Evolutionary conservation across 2,797 vertebrate species (phyloP).

Genomic region (Vespertilio murinus): DNA sequence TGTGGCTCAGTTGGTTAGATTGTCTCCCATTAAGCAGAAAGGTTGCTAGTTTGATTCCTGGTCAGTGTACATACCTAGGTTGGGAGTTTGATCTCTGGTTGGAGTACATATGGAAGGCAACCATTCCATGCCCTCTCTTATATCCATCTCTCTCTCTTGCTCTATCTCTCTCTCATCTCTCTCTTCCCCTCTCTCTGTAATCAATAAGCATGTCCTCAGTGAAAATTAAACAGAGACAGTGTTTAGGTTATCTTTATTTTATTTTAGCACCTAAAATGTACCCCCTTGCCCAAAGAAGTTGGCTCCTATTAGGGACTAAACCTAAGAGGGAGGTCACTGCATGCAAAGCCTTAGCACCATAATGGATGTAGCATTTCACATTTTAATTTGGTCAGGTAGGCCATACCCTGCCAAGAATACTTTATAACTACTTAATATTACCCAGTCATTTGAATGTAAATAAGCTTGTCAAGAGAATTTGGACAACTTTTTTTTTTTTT

Average conservation of each 20-base stretch:
- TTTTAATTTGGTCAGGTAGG: conserved; percentile 72
- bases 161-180: not conserved
- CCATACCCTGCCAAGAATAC: conserved; percentile 78
- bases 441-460: conserved; percentile 84
- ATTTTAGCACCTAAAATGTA: conserved; percentile 53
- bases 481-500: conserved; percentile 81
- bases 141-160: not conserved
- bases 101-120: not conserved
- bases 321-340: not conserved
- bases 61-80: not conserved
- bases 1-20: not conserved
- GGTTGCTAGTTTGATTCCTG: not conserved
- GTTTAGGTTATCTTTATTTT: conserved; percentile 55
- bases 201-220: not conserved
- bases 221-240: not conserved
- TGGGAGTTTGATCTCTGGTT: not conserved
- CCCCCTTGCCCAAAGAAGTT: conserved; percentile 48
- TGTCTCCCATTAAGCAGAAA: not conserved
- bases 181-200: not conserved
- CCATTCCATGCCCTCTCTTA: not conserved
- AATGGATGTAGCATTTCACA: conserved; percentile 65
- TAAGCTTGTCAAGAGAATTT: conserved; percentile 83
- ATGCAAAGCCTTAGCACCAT: conserved; percentile 59
- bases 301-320: conserved; percentile 24
- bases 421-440: conserved; percentile 84